A percentile compares a stretch with the other conserved stretches of the same genome.
Conservation (phyloP, 1,140 invertebrate genomes). For the Mactra quadrangularis region DNA sequence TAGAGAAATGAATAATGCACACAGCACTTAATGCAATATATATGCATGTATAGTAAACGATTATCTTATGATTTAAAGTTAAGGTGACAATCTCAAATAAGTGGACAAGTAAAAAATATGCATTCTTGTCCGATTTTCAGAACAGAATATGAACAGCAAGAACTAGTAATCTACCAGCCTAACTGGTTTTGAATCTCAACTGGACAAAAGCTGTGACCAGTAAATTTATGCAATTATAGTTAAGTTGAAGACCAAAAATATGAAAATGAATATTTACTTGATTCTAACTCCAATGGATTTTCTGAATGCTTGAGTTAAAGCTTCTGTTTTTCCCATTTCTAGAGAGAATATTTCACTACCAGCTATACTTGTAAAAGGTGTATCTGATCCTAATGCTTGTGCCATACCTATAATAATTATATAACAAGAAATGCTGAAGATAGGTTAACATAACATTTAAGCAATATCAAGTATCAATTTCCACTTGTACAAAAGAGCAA, state of each 20-base stretch:
- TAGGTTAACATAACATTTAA: neutral
- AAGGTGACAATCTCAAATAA: too few relatives aligned
- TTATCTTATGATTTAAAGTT: too few relatives aligned
- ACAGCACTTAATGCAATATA: too few relatives aligned
- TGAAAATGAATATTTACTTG: slow-evolving; percentile 93
- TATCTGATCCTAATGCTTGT: slow-evolving; percentile 96
- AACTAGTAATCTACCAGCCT: neutral
- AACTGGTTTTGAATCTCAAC: too few relatives aligned
- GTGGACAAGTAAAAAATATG: too few relatives aligned
- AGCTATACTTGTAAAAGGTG: slow-evolving; percentile 99
- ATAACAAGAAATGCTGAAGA: too few relatives aligned
- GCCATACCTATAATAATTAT: slow-evolving; percentile 90
- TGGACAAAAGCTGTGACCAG: too few relatives aligned
- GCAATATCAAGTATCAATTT: neutral
- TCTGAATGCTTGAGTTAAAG: slow-evolving; percentile 97
- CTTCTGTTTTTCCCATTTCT: slow-evolving; percentile 99
- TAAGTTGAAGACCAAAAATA: too few relatives aligned
- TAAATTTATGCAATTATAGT: too few relatives aligned
- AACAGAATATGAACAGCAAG: neutral
- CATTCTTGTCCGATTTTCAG: too few relatives aligned
- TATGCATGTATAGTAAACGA: too few relatives aligned
- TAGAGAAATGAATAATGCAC: too few relatives aligned
- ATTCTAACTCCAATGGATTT: slow-evolving; percentile 99
- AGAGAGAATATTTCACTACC: slow-evolving; percentile 99
- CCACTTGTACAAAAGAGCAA: neutral